phyloP scores from a whole-genome alignment of 2,113 vertebrate genomes.

The Pachypanchax playfairii region DNA sequence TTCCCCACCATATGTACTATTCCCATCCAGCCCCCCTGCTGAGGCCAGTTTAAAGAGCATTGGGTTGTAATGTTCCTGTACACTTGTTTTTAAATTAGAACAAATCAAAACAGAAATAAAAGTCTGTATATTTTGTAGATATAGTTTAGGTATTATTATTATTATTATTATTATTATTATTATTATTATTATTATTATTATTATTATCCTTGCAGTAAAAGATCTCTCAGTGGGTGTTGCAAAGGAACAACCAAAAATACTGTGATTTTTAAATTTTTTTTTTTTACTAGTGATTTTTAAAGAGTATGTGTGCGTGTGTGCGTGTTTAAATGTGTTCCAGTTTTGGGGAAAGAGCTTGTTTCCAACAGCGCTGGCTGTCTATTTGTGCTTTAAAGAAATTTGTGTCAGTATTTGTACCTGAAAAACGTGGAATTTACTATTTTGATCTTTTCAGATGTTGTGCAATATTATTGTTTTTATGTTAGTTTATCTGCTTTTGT shows the following conservation, averaged over 20 bases:
- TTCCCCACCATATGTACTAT: conserved; percentile 92
- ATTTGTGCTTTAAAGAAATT: conserved; percentile 58
- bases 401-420: conserved; percentile 64
- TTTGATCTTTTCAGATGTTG: conserved; percentile 64
- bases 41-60: conserved; percentile 84
- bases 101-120: conserved; percentile 11
- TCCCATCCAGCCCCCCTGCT: conserved; percentile 94
- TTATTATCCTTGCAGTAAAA: conserved; percentile 12
- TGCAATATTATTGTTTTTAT: conserved; percentile 66
- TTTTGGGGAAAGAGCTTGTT: conserved; percentile 29
- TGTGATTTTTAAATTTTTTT: conserved; percentile 46
- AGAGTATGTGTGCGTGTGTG: conserved; percentile 28
- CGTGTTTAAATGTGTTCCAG: conserved; percentile 47
- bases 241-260: conserved; percentile 14
- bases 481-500: conserved; percentile 21
- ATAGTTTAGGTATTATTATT: conserved; percentile 61
- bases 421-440: conserved; percentile 60
- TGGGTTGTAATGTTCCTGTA: conserved; percentile 27
- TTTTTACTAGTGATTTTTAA: conserved; percentile 33
- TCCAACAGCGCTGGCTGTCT: conserved; percentile 48
- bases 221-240: background rate
- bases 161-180: conserved; percentile 59
- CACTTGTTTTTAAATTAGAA: conserved; percentile 52
- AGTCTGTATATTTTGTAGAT: conserved; percentile 70
- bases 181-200: conserved; percentile 51